phyloP scores from a whole-genome alignment of 2,113 vertebrate species.

The Semicossyphus pulcher region DNA sequence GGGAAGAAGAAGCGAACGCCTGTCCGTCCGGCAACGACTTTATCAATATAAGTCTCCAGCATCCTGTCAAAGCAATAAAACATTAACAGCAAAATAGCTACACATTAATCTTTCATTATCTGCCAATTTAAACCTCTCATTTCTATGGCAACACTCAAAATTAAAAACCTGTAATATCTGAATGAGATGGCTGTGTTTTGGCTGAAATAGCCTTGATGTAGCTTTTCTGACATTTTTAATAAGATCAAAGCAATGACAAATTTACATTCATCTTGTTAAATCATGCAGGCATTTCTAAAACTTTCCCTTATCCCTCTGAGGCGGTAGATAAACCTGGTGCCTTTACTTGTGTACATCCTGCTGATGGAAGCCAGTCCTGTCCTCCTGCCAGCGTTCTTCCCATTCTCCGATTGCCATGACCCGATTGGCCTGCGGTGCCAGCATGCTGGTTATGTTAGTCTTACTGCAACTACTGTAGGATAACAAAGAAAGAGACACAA shows the following conservation, averaged over 20 bases:
- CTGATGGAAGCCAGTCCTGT: conserved; percentile 84
- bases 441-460: conserved; percentile 41
- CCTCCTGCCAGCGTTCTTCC: conserved; percentile 85
- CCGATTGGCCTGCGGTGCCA: conserved; percentile 73
- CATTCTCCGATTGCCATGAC: conserved; percentile 84
- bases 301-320: fast-evolving
- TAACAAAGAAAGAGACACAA: not conserved
- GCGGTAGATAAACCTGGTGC: not conserved
- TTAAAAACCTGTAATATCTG: not conserved
- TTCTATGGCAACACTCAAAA: not conserved
- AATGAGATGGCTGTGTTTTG: too few species aligned
- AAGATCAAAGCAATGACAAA: too few species aligned
- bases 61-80: conserved; percentile 74
- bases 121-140: not conserved
- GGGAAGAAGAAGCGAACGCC: conserved; percentile 89
- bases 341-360: conserved; percentile 82
- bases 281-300: not conserved
- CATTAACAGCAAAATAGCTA: not conserved
- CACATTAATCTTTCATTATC: too few species aligned
- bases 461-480: not conserved
- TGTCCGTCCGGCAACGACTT: conserved; percentile 81
- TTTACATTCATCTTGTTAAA: too few species aligned
- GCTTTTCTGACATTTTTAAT: not conserved
- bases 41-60: conserved; percentile 83
- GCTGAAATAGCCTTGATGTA: too few species aligned